Evolutionary conservation across 1,140 invertebrate species (phyloP), one percentile per base, ranked within the genome.

Genomic region (Caenorhabditis inopinata): DNA sequence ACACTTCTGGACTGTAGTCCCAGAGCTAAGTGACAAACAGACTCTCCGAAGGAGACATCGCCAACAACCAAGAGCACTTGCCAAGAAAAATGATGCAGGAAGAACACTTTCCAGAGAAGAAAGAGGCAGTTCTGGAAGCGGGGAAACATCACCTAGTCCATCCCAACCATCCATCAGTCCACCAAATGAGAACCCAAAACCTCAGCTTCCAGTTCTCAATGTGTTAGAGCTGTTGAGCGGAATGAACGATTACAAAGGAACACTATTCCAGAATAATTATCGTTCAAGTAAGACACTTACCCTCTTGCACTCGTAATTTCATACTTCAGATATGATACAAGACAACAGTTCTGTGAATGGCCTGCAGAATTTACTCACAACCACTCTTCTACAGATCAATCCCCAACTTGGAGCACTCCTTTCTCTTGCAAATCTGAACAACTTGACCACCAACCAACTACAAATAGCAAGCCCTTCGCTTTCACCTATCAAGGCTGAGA

Each of bases 1-100:
- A 74, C 86, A 87, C 51, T 87, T 85, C 80, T 87, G 86, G 86
- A 87, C 86, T 3, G 86, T 87, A 6, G 85, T 87, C 35, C 80
- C 78, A 23, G 87, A 88, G 14, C 68, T 79, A 42, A 83, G 85
- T 48, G 86, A 87, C 45, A 87, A 88, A 46, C 84, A 83, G 21
- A 77, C 82, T 3, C 74, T 87, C 2, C 32, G 86, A 58, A 78
- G 85, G 62, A 75, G 86, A 58, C 84, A 81, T 79, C 85, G 86
- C 25, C 62, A 38, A 35, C 32, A 48, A 47, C 68, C 62, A 42
- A 75, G 18, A 74, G 42, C 47, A 47, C 42, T 58, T 16, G 25
- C 38, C 1, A 79, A 53, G 32, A 51, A 14, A 12, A 58, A n/a
- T 11, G 78, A 75, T 18, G 14, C 38, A 12, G 38, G 27, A 48